Evolutionary conservation across 2,797 vertebrate species (phyloP).

Genomic region (Agapornis canus): DNA sequence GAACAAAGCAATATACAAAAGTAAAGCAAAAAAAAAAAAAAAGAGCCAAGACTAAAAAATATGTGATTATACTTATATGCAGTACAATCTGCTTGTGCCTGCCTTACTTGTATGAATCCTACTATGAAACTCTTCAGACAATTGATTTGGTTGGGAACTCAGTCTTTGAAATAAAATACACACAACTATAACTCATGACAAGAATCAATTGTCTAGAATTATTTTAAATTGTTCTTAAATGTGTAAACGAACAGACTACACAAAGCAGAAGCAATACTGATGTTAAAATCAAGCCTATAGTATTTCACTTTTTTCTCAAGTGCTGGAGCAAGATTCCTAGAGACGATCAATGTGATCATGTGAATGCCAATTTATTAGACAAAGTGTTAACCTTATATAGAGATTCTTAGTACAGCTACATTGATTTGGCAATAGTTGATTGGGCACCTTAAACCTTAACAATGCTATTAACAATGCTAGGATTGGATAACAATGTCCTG

Average conservation of each 20-base stretch:
- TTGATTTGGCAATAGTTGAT: no score
- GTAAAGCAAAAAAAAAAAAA: background rate
- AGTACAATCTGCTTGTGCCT: background rate
- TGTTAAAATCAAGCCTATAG: background rate
- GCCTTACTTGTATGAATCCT: background rate
- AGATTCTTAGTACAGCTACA: no score
- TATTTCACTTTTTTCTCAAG: background rate
- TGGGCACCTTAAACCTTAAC: no score
- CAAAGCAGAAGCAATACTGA: background rate
- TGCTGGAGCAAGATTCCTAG: no score
- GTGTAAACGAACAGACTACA: background rate
- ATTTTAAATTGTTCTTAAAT: background rate
- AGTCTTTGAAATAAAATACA: constrained; percentile 2
- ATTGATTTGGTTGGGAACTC: background rate
- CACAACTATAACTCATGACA: background rate
- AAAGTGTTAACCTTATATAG: no score
- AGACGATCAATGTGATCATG: no score
- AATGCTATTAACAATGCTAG: no score
- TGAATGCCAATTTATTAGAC: no score
- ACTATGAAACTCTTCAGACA: background rate
- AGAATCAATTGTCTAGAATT: background rate
- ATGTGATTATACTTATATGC: background rate
- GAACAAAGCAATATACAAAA: background rate
- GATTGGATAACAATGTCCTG: no score
- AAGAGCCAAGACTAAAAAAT: background rate